These are phyloP conservation scores for Sarotherodon lohbergeri DNA, from an alignment of 2,113 vertebrate species.

Conservation along the genomic window DNA sequence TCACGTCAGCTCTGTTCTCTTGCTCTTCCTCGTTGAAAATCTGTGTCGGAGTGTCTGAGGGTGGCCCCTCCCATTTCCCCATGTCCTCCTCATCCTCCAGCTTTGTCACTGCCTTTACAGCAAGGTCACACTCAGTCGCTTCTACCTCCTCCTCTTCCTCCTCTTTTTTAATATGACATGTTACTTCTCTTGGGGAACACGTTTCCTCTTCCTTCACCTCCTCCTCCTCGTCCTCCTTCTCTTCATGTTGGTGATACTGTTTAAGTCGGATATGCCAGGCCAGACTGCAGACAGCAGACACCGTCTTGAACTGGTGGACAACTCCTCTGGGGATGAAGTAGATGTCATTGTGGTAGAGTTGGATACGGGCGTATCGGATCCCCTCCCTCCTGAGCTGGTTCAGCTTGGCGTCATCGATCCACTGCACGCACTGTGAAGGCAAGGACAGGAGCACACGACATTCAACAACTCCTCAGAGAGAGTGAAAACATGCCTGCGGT, in stretches of 20 bases:
- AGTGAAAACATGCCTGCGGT: background rate
- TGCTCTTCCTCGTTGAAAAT: constrained; percentile 43
- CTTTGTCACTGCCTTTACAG: background rate
- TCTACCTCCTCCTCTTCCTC: constrained; percentile 21
- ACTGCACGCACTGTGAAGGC: constrained; percentile 89
- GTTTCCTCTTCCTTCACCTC: background rate
- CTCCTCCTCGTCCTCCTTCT: constrained; percentile 9
- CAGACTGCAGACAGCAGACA: constrained; percentile 95
- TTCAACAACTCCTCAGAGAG: background rate
- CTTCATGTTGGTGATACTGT: constrained; percentile 80
- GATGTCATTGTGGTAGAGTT: constrained; percentile 96
- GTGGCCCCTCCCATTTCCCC: background rate
- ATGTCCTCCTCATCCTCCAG: constrained; percentile 9
- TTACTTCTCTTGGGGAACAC: background rate
- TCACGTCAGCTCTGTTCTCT: background rate
- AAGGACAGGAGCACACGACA: background rate
- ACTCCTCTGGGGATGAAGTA: constrained; percentile 98
- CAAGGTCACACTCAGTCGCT: background rate
- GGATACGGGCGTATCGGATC: constrained; percentile 95
- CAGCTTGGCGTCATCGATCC: constrained; percentile 98
- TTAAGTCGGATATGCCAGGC: constrained; percentile 95
- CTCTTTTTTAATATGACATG: constrained; percentile 19
- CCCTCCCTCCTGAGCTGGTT: constrained; percentile 97
- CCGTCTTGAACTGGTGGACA: constrained; percentile 98
- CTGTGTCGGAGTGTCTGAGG: background rate